Conservation (phyloP, 1,140 invertebrate species). For the Trichomalopsis sarcophagae region DNA sequence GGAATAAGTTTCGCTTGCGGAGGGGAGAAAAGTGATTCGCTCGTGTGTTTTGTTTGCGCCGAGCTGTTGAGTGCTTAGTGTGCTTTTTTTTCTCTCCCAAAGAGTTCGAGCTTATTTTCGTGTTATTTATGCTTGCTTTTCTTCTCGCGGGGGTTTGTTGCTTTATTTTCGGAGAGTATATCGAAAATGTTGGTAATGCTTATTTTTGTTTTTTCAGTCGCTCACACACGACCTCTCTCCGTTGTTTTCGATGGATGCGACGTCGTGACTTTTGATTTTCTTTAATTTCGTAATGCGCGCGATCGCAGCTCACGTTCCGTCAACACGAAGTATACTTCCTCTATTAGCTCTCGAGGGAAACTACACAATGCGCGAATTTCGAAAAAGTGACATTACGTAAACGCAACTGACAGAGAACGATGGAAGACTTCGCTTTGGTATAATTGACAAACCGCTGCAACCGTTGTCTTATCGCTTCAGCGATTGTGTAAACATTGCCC, state of each 20-base stretch:
- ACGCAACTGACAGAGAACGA: neutral
- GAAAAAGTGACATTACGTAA: constrained; percentile 29
- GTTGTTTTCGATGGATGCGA: neutral
- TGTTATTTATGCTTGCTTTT: neutral
- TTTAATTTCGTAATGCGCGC: neutral
- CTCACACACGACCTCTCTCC: too few relatives aligned
- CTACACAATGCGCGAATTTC: constrained; percentile 3
- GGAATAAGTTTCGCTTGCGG: constrained; percentile 57
- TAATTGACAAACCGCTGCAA: constrained; percentile 19
- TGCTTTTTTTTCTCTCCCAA: neutral
- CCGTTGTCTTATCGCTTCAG: neutral
- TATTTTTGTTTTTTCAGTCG: neutral
- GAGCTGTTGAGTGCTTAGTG: neutral
- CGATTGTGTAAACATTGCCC: neutral
- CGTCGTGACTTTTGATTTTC: neutral
- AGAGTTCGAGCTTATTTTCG: neutral
- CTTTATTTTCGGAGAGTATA: neutral
- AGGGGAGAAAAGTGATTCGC: neutral
- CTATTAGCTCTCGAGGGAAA: neutral
- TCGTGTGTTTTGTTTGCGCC: neutral
- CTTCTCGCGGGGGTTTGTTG: neutral
- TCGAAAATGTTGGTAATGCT: neutral
- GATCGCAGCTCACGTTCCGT: neutral
- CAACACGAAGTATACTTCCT: neutral
- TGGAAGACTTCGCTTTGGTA: neutral